phyloP scores from a whole-genome alignment of 2,888 invertebrate genomes.

The Cosmorhoe ocellata region DNA sequence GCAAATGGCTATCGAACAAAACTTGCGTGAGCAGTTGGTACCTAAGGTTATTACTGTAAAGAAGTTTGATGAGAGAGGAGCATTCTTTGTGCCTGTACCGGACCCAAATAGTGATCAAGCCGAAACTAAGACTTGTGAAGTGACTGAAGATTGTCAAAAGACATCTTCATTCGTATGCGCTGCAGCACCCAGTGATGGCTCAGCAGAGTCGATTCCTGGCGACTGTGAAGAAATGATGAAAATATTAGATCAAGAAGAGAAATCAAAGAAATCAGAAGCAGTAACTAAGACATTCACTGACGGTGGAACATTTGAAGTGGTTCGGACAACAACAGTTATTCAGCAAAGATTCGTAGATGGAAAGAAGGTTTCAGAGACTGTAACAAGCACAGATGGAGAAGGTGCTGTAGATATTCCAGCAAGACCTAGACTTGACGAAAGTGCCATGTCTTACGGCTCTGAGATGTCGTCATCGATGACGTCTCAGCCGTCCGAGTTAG shows the following conservation, averaged over 20 bases:
- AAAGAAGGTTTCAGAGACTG: slow-evolving; percentile 73
- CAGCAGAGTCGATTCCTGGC: slow-evolving; percentile 80
- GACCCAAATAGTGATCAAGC: slow-evolving; percentile 45
- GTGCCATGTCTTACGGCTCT: slow-evolving; percentile 71
- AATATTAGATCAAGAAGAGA: slow-evolving; percentile 79
- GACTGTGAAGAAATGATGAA: slow-evolving; percentile 84
- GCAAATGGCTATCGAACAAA: slow-evolving; percentile 74
- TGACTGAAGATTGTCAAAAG: slow-evolving; percentile 71
- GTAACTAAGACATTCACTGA: slow-evolving; percentile 58
- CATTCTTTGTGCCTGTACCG: slow-evolving; percentile 72
- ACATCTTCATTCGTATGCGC: slow-evolving; percentile 71
- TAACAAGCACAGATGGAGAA: slow-evolving; percentile 66
- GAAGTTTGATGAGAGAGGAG: slow-evolving; percentile 74
- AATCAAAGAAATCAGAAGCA: slow-evolving; percentile 49
- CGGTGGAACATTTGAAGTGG: slow-evolving; percentile 66
- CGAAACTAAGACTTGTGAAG: slow-evolving; percentile 47
- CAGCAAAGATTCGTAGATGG: slow-evolving; percentile 76
- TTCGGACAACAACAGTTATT: slow-evolving; percentile 72
- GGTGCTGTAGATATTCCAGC: slow-evolving; percentile 75
- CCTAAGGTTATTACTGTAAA: slow-evolving; percentile 75
- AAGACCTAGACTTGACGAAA: slow-evolving; percentile 63
- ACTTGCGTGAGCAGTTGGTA: slow-evolving; percentile 59
- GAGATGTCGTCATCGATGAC: slow-evolving; percentile 79
- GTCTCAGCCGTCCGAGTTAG: slow-evolving; percentile 77
- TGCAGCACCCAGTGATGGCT: slow-evolving; percentile 74